Evolutionary conservation across 2,113 vertebrate genomes (phyloP).

Genomic region (Thamnophis sirtalis): DNA sequence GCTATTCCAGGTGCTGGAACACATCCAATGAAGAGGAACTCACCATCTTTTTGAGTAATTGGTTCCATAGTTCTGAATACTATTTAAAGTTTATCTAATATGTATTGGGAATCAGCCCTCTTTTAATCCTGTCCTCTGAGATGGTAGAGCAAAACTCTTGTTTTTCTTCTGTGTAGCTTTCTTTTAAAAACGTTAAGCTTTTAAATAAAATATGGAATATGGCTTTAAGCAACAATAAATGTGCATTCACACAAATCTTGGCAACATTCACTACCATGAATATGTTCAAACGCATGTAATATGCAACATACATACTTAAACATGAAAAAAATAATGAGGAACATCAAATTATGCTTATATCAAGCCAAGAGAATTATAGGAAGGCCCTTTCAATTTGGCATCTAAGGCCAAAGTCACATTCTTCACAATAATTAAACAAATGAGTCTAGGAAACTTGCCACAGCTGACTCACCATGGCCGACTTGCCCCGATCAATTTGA

Average conservation of each 20-base stretch:
- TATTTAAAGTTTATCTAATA: background rate
- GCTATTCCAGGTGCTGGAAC: background rate
- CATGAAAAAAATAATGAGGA: background rate
- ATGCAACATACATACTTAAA: background rate
- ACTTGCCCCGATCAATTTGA: background rate
- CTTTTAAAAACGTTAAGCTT: background rate
- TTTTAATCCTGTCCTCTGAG: background rate
- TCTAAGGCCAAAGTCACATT: background rate
- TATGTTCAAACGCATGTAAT: background rate
- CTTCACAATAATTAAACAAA: background rate
- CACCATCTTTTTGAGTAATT: background rate
- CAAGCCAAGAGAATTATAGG: background rate
- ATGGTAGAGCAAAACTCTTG: background rate
- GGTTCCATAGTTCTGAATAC: background rate
- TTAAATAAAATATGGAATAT: background rate
- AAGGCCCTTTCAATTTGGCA: background rate
- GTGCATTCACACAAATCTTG: background rate
- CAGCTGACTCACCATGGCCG: background rate
- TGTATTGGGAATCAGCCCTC: background rate
- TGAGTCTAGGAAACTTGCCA: background rate
- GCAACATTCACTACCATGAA: background rate
- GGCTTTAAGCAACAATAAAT: background rate
- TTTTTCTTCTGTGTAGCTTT: background rate
- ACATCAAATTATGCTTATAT: background rate
- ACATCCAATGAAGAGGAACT: background rate